Conservation (phyloP, 2,113 vertebrate species). For the Malaclemys terrapin region DNA sequence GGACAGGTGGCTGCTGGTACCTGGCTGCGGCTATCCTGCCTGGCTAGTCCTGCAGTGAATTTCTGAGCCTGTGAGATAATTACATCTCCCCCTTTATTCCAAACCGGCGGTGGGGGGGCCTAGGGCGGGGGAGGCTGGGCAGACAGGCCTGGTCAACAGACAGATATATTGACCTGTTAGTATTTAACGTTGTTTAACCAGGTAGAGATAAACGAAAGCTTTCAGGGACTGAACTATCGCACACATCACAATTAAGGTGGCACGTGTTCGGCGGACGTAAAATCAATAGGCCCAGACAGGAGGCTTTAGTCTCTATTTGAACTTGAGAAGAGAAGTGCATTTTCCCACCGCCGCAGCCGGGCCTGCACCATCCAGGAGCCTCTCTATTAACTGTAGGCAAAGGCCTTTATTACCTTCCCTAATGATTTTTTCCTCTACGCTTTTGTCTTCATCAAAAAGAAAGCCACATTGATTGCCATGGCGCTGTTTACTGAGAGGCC, state of each 20-base stretch:
- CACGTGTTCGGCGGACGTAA: conserved; percentile 73
- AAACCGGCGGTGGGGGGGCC: neutral
- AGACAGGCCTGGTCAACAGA: conserved; percentile 60
- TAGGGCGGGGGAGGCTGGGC: neutral
- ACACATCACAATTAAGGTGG: conserved; percentile 81
- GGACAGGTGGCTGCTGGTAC: neutral
- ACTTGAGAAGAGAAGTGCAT: conserved; percentile 78
- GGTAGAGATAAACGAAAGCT: conserved; percentile 79
- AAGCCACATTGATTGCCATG: conserved; percentile 56
- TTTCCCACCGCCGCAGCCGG: conserved; percentile 59
- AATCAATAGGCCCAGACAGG: conserved; percentile 74
- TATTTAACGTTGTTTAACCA: conserved; percentile 82
- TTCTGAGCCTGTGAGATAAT: conserved; percentile 10
- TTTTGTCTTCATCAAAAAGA: conserved; percentile 66
- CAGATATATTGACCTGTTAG: conserved; percentile 79
- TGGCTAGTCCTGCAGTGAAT: neutral
- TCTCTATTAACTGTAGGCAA: conserved; percentile 66
- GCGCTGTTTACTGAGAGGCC: conserved; percentile 21
- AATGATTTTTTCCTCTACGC: conserved; percentile 49
- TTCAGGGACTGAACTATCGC: conserved; percentile 74
- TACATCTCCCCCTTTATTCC: neutral
- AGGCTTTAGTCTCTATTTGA: conserved; percentile 77
- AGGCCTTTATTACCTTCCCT: conserved; percentile 63
- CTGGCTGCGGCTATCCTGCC: neutral
- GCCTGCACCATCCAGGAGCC: conserved; percentile 59